A percentile compares a stretch with the other conserved stretches of the same genome.
These are phyloP conservation scores for Orientallactaga sibirica DNA, from an alignment of 2,797 vertebrate genomes.

Conservation along the genomic window DNA sequence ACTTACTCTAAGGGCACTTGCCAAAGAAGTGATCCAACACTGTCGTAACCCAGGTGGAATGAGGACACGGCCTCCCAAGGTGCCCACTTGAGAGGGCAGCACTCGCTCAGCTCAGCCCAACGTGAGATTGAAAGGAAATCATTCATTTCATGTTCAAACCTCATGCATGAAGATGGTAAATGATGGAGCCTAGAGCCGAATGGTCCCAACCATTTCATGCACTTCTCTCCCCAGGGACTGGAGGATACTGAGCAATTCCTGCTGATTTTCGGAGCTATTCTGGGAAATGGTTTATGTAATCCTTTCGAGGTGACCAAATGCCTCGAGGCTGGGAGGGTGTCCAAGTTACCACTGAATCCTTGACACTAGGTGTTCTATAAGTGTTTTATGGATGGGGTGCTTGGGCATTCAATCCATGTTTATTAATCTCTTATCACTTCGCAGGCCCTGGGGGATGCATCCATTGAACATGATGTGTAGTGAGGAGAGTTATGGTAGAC, in stretches of 20 bases:
- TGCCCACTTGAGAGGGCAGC: conserved; percentile 47
- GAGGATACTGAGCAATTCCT: not conserved
- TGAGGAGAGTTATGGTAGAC: not conserved
- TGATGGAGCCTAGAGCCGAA: not conserved
- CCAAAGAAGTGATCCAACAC: conserved; percentile 47
- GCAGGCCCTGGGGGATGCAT: not conserved
- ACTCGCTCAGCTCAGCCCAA: not conserved
- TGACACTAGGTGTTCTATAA: not conserved
- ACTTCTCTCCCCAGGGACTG: not conserved
- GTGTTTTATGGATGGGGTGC: not conserved
- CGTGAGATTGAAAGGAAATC: not conserved
- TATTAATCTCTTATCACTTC: not conserved
- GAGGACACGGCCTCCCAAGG: conserved; percentile 62
- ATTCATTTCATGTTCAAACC: not conserved
- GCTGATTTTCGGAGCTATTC: conserved; percentile 47
- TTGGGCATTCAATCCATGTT: not conserved
- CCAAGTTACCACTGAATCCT: not conserved
- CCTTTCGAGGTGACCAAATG: conserved; percentile 15
- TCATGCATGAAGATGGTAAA: not conserved
- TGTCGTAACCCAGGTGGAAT: conserved; percentile 49
- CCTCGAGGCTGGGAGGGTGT: not conserved
- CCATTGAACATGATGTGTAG: not conserved
- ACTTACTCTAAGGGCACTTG: conserved; percentile 45
- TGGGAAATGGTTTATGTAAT: not conserved
- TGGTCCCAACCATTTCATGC: too few species aligned